These are phyloP conservation scores for Bungarus multicinctus DNA, from an alignment of 2,113 vertebrate genomes.

Conservation along the genomic window DNA sequence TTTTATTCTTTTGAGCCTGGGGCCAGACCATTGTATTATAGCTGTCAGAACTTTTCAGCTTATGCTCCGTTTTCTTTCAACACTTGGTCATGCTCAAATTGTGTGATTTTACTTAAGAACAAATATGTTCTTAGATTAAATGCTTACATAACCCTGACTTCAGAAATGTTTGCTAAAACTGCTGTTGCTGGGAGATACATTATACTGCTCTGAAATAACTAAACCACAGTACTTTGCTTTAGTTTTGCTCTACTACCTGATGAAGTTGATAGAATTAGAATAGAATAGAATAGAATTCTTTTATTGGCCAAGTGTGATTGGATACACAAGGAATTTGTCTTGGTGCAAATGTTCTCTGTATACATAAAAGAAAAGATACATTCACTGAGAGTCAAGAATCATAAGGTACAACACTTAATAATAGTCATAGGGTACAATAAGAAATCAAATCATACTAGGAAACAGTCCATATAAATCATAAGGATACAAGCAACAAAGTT, in stretches of 20 bases:
- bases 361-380: no score
- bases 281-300: no score
- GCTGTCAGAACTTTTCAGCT: neutral
- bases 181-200: neutral
- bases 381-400: no score
- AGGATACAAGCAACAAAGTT: no score
- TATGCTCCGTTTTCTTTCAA: neutral
- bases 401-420: no score
- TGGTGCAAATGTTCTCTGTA: no score
- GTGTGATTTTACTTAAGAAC: neutral
- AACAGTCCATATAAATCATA: no score
- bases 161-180: neutral
- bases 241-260: neutral
- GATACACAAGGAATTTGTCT: no score
- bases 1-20: neutral
- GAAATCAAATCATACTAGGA: no score
- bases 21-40: neutral
- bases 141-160: constrained; percentile 3
- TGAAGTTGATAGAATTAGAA: neutral
- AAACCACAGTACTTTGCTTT: neutral
- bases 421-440: no score
- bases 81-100: neutral
- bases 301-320: no score
- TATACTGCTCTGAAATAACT: neutral
- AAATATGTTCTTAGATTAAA: neutral